Conservation (phyloP, 2,888 invertebrate species). For the Nomada fucata region DNA sequence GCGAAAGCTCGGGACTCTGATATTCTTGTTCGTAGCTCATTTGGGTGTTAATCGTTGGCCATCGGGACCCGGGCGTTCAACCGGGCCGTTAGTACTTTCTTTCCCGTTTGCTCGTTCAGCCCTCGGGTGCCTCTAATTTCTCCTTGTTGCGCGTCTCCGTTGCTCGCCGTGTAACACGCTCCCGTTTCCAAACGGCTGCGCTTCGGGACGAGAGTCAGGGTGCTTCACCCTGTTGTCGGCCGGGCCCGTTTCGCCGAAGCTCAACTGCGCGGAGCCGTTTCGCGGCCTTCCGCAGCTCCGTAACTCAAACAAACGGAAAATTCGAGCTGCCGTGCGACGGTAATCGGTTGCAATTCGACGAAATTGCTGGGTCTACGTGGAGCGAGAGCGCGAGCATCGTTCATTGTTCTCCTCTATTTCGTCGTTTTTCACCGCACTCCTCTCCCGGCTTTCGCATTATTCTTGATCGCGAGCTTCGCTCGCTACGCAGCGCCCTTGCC, state of each 20-base stretch:
- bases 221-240: conserved; percentile 3
- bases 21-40: conserved; percentile 57
- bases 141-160: conserved; percentile 20
- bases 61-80: conserved; percentile 64
- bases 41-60: conserved; percentile 73
- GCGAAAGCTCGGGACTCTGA: conserved; percentile 18
- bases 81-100: conserved; percentile 49
- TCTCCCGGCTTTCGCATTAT: conserved; percentile 58
- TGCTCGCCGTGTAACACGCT: conserved; percentile 45
- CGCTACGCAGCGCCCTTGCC: conserved; percentile 15
- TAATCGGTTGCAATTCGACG: conserved; percentile 71
- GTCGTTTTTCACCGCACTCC: conserved; percentile 40
- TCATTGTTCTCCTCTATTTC: conserved; percentile 52
- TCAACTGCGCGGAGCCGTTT: conserved; percentile 20
- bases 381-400: conserved; percentile 50
- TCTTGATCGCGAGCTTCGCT: conserved; percentile 51
- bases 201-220: conserved; percentile 3
- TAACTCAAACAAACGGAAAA: conserved; percentile 79
- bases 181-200: conserved; percentile 28
- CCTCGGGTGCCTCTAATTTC: conserved; percentile 29
- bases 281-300: conserved; percentile 55
- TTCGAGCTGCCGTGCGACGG: conserved; percentile 64
- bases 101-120: conserved; percentile 5
- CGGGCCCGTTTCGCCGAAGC: conserved; percentile 26
- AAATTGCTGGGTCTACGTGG: conserved; percentile 64